Conservation (phyloP, 2,888 invertebrate species). For the Argyra leucocephala region DNA sequence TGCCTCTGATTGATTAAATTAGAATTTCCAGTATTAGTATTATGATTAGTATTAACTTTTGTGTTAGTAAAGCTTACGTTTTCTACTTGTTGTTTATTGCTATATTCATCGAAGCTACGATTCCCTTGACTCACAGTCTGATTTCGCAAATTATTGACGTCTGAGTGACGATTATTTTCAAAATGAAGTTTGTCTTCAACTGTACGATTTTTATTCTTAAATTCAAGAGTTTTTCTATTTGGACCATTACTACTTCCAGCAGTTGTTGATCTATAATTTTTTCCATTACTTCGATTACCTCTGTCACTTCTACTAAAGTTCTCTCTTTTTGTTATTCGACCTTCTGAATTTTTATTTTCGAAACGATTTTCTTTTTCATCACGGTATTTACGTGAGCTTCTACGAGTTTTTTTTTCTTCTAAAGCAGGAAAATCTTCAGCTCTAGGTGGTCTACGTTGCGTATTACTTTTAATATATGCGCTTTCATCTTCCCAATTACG, state of each 20-base stretch:
- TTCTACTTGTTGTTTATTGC: slow-evolving; percentile 13
- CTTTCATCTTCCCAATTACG: slow-evolving; percentile 89
- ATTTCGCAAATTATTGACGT: not conserved
- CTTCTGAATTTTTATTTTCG: slow-evolving; percentile 25
- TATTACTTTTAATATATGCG: slow-evolving; percentile 60
- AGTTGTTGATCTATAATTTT: slow-evolving; percentile 19
- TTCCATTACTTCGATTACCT: slow-evolving; percentile 22
- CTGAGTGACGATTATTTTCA: not conserved
- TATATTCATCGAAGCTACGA: slow-evolving; percentile 18
- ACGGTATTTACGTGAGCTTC: slow-evolving; percentile 29
- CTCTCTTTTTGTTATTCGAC: slow-evolving; percentile 16
- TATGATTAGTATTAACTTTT: slow-evolving; percentile 15
- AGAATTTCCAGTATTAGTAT: not conserved
- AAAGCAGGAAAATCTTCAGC: slow-evolving; percentile 51
- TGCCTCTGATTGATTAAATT: slow-evolving; percentile 19
- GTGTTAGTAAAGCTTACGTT: slow-evolving; percentile 22
- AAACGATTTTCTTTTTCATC: slow-evolving; percentile 40
- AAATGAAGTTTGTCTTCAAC: not conserved
- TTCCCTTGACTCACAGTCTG: slow-evolving; percentile 12
- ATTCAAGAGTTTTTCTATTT: slow-evolving; percentile 38
- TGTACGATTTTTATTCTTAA: slow-evolving; percentile 34
- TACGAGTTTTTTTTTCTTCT: slow-evolving; percentile 30
- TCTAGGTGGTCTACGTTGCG: slow-evolving; percentile 42
- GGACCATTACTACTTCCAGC: not conserved
- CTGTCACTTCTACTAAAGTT: slow-evolving; percentile 16